These are phyloP conservation scores for Zhuqinia jingwanae DNA, from an alignment of 2,888 invertebrate species.

Conservation along the genomic window DNA sequence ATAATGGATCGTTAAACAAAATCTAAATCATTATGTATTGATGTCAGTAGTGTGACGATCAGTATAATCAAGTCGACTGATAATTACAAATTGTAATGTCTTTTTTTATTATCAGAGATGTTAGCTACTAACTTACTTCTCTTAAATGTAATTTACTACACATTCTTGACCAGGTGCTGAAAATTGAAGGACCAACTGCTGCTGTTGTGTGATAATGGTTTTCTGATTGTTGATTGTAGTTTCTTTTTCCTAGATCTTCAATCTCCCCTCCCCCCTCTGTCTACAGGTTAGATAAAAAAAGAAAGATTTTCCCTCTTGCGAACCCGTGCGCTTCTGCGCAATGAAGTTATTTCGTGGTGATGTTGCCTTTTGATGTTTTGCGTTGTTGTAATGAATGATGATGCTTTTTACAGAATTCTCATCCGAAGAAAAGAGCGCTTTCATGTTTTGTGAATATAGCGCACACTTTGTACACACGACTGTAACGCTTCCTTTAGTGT, in stretches of 20 bases:
- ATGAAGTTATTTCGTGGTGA: conserved; percentile 14
- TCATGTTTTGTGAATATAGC: conserved; percentile 38
- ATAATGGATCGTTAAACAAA: too few relatives aligned
- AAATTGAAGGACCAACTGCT: conserved; percentile 35
- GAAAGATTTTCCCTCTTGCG: too few relatives aligned
- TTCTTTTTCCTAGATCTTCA: conserved; percentile 12
- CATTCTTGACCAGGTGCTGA: conserved; percentile 29
- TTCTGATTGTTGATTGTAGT: conserved; percentile 49
- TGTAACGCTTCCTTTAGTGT: conserved; percentile 20
- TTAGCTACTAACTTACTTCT: not conserved
- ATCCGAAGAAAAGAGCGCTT: conserved; percentile 16
- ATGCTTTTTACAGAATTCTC: conserved; percentile 48
- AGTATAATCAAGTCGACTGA: not conserved
- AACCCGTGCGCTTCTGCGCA: not conserved
- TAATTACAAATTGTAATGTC: not conserved
- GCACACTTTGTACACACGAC: conserved; percentile 43
- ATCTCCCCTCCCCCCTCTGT: not conserved
- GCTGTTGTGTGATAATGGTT: conserved; percentile 43
- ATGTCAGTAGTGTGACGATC: too few relatives aligned
- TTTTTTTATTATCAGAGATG: not conserved
- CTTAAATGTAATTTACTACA: not conserved
- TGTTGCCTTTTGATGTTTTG: conserved; percentile 11
- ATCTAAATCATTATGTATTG: too few relatives aligned
- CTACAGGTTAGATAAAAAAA: too few relatives aligned
- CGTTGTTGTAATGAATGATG: conserved; percentile 26